Percentiles rank a stretch among this genome's conserved stretches.
Conservation (phyloP, 2,888 invertebrate species). For the Amphimallon solstitiale region DNA sequence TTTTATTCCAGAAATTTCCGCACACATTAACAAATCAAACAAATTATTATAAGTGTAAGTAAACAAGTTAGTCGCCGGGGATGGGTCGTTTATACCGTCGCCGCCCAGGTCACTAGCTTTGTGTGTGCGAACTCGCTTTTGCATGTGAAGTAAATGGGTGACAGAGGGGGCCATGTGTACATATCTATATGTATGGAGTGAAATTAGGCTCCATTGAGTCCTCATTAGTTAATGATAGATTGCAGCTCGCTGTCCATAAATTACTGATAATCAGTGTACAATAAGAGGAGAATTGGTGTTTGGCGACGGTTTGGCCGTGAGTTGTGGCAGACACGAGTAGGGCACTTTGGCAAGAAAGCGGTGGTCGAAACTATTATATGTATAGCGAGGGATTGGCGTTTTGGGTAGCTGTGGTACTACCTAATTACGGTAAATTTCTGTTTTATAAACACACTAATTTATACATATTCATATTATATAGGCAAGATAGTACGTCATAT, state of each 20-base stretch:
- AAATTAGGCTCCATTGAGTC: conserved; percentile 58
- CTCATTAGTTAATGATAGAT: conserved; percentile 61
- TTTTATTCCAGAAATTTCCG: conserved; percentile 36
- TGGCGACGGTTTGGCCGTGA: conserved; percentile 17
- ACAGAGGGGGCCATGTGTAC: neutral
- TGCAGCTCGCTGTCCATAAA: conserved; percentile 37
- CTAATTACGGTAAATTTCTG: too few relatives aligned
- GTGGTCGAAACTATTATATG: too few relatives aligned
- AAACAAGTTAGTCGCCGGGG: conserved; percentile 48
- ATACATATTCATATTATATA: too few relatives aligned
- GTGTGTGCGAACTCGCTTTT: conserved; percentile 25
- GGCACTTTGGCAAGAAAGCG: too few relatives aligned
- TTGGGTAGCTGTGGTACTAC: too few relatives aligned
- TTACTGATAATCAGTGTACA: conserved; percentile 31
- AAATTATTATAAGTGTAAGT: conserved; percentile 55
- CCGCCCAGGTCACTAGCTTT: conserved; percentile 2
- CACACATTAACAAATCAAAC: conserved; percentile 54
- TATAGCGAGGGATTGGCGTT: too few relatives aligned
- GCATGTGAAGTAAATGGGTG: conserved; percentile 8
- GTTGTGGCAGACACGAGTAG: neutral
- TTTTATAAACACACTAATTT: too few relatives aligned
- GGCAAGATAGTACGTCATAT: too few relatives aligned
- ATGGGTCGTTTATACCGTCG: conserved; percentile 31
- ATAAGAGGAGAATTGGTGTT: conserved; percentile 26
- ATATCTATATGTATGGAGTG: conserved; percentile 8